Base-by-base conservation (phyloP, 2,797 vertebrate genomes). In the Limnodromus scolopaceus region DNA sequence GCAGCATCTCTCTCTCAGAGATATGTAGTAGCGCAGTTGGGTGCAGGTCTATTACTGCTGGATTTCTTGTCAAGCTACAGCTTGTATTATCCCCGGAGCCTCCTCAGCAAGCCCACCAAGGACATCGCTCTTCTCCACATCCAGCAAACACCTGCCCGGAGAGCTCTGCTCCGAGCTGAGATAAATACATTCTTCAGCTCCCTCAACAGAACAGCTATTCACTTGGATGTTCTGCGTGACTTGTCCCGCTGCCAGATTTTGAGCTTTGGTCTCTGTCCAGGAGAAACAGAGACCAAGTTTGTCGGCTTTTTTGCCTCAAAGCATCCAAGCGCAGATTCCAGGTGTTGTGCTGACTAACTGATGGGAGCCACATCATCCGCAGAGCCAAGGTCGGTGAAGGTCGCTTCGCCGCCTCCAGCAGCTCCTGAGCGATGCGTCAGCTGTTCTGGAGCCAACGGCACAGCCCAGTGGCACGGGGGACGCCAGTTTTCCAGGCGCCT, bases 331-430 rank as follows among this genome's bases (percentile, higher is more conserved):
- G 0, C 24, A 9, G 34, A 13, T 79, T 81, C 77, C 92, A 84
- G 95, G 94, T 72, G 95, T 80, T n/a, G 69, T 84, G 95, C 92
- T 87, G 93, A 88, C 0, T 17, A 85, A 71, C 65, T 0, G 0
- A 17, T 0, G 0, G 69, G 69, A 96, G 80, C 84, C 79, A 70
- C 57, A 49, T 30, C 64, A n/a, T 91, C 83, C 9, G 4, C 76
- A 87, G 66, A 82, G 30, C 72, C 83, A 84, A 96, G 92, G 90
- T 32, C 45, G 1, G 25, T 28, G 90, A 92, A 95, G 92, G 93
- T 92, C 9, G 1, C 64, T 77, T n/a, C 0, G 0, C 24, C 0
- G 0, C 68, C 2, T 0, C 7, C 64, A n/a, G 32, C 0, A 0
- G 28, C 68, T 91, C 79, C 23, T 0, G 10, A 88, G 41, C 0